Conservation (phyloP, 2,888 invertebrate species). For the Bellardia pandia region DNA sequence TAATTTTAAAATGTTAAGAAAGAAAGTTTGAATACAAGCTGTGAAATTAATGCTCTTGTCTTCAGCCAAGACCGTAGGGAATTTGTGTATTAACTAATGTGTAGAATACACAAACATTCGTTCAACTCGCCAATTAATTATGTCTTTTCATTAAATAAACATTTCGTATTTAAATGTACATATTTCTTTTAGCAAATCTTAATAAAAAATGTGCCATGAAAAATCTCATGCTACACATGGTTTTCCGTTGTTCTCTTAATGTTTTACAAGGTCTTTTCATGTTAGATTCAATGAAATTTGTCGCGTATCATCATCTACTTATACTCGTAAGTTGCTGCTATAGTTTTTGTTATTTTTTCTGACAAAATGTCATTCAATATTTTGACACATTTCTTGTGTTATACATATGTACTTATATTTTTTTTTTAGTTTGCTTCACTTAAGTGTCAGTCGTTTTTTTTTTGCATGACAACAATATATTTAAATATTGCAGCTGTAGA, state of each 20-base stretch:
- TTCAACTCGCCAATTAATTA: too few species aligned
- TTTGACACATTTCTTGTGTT: constrained; percentile 63
- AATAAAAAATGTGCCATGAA: not conserved
- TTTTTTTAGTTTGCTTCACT: constrained; percentile 3
- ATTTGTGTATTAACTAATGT: too few species aligned
- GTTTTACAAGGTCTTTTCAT: constrained; percentile 50
- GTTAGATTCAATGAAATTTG: not conserved
- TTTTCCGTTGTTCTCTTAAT: constrained; percentile 30
- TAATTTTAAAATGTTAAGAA: too few species aligned
- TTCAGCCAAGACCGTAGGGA: too few species aligned
- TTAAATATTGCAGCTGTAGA: not conserved
- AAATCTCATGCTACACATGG: constrained; percentile 15
- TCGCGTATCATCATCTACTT: constrained; percentile 10
- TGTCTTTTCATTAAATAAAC: too few species aligned
- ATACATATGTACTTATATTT: not conserved
- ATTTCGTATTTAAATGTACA: too few species aligned
- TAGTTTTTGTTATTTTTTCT: constrained; percentile 37
- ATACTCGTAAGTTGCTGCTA: not conserved
- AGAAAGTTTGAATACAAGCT: too few species aligned
- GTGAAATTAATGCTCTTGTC: too few species aligned
- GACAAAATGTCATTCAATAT: constrained; percentile 71
- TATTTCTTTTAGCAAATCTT: too few species aligned
- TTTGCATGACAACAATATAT: constrained; percentile 17
- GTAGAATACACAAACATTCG: too few species aligned
- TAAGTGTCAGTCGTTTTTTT: constrained; percentile 12